Evolutionary conservation across 1,140 invertebrate genomes (phyloP), one percentile per base, ranked within the genome.

Genomic region (Pseudomyrmex flavicornis): DNA sequence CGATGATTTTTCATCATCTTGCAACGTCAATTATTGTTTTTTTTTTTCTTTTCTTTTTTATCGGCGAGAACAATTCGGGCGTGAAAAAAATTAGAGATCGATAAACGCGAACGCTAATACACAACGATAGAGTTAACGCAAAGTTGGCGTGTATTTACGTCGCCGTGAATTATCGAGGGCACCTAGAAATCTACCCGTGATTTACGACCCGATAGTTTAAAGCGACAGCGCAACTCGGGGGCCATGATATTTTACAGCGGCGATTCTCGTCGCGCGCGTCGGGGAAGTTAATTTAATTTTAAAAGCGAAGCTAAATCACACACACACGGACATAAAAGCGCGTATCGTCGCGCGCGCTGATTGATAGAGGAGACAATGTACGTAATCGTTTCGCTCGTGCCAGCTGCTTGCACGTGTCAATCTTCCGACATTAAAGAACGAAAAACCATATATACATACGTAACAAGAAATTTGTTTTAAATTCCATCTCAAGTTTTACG

Each of bases 221-320:
- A 70, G 22, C 54, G 54, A 54, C 54, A 26, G 50, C 20, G 48
- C 50, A 54, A 58, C 76, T 61, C 65, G 76, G 50, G 66, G 54
- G 35, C 35, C 48, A 66, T 77, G 48, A 77, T 80, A 80, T 61
- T 80, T 80, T 56, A 80, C 46, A 72, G n/a, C 66, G 54, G 54
- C 22, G 20, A 61, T 80, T 80, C 76, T 70, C 54, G 66, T 52
- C 50, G 65, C 50, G 22, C 13, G 54, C 26, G 50, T 35, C 35
- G 59, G 76, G 22, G 4, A 13, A 72, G 66, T 80, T 80, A 80
- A 80, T 80, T 80, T 80, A 50, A 80, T 80, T 58, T 80, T 80
- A 61, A 80, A 80, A 80, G 76, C 54, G n/a, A 70, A 70, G 22
- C 66, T 80, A 79, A 70, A 79, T 79, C 65, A 79, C 44, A n/a